Percentiles rank a stretch among this genome's conserved stretches.
Conservation (phyloP, 2,113 vertebrate species). For the Solea senegalensis region DNA sequence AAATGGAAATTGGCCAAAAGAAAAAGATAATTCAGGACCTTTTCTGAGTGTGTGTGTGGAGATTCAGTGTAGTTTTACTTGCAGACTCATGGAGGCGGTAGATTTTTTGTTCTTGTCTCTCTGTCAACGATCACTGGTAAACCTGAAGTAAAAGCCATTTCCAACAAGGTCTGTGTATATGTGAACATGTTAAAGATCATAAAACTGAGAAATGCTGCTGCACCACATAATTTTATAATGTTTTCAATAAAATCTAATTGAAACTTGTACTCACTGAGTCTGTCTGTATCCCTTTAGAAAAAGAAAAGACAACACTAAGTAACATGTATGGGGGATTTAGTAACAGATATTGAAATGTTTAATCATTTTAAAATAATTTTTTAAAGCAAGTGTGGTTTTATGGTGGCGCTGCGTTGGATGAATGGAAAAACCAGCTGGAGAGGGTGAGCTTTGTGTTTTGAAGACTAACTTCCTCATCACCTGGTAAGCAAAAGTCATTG, state of each 20-base stretch:
- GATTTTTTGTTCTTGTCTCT: constrained; percentile 3
- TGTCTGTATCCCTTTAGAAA: background rate
- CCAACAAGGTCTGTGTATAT: constrained; percentile 60
- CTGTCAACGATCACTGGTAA: constrained; percentile 7
- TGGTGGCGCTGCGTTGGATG: no score
- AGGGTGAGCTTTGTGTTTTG: no score
- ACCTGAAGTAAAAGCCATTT: constrained; percentile 59
- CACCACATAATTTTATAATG: constrained; percentile 74
- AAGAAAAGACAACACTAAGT: background rate
- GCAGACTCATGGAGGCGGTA: constrained; percentile 46
- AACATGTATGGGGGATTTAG: no score
- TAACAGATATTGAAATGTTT: no score
- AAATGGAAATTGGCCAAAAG: background rate
- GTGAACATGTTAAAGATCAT: constrained; percentile 56
- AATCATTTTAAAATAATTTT: no score
- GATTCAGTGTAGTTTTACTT: constrained; percentile 28
- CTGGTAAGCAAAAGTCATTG: no score
- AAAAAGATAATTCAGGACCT: background rate
- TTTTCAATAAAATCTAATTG: constrained; percentile 77
- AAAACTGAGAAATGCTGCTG: constrained; percentile 69
- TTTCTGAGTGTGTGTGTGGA: background rate
- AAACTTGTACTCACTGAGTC: constrained; percentile 11
- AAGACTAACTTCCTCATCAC: no score
- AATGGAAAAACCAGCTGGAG: no score
- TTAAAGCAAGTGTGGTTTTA: no score